phyloP scores from a whole-genome alignment of 2,888 invertebrate genomes.

The Xanthorhoe designata region DNA sequence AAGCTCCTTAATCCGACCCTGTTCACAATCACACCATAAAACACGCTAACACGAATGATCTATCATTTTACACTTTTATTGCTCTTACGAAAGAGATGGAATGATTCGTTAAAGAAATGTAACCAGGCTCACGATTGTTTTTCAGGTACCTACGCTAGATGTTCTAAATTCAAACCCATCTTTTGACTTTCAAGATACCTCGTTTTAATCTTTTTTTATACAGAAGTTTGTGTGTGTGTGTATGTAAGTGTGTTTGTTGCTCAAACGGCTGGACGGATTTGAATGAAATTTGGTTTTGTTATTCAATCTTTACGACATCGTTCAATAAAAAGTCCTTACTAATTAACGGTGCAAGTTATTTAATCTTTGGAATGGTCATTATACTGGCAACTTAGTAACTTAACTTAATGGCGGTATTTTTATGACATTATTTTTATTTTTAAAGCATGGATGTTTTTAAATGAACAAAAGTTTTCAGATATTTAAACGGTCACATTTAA shows the following conservation, averaged over 20 bases:
- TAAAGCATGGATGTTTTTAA: not conserved
- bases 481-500: no score
- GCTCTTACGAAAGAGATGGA: not conserved
- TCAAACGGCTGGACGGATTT: no score
- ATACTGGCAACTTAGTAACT: conserved; percentile 19
- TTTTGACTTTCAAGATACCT: no score
- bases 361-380: conserved; percentile 21
- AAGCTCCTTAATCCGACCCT: conserved; percentile 23
- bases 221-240: no score
- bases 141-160: no score
- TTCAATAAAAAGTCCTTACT: conserved; percentile 3
- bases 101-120: no score
- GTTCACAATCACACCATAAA: conserved; percentile 26
- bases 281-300: no score
- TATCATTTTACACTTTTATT: conserved; percentile 28
- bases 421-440: conserved; percentile 25
- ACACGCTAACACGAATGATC: conserved; percentile 38
- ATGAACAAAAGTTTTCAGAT: not conserved
- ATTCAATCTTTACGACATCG: not conserved
- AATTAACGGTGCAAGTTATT: conserved; percentile 18
- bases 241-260: no score
- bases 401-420: conserved; percentile 24
- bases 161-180: no score
- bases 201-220: no score
- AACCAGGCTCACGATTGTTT: no score